phyloP scores from a whole-genome alignment of 2,797 vertebrate genomes.

The Tamandua tetradactyla region DNA sequence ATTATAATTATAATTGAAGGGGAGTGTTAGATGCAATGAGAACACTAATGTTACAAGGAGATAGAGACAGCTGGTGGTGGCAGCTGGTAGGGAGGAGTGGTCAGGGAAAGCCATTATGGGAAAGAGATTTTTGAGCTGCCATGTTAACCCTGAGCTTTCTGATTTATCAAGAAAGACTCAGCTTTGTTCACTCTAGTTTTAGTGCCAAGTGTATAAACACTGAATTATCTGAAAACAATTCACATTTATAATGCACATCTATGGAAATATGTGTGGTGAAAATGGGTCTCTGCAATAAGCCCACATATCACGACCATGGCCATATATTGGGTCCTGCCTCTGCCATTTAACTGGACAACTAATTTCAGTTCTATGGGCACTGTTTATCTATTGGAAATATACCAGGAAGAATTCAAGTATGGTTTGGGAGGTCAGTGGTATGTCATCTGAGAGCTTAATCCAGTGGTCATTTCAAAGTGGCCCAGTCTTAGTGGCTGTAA shows the following conservation, averaged over 20 bases:
- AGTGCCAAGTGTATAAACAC: neutral
- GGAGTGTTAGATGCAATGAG: neutral
- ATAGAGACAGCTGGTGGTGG: neutral
- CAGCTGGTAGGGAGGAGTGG: neutral
- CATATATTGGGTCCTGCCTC: accelerated
- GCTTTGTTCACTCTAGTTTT: neutral
- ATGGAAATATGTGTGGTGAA: neutral
- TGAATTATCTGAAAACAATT: neutral
- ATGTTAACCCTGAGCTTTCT: neutral
- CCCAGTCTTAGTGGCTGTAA: neutral
- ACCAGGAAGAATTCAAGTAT: neutral
- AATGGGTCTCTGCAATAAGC: accelerated
- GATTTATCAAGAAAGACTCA: neutral
- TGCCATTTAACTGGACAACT: neutral
- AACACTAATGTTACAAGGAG: neutral
- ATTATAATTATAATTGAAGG: neutral
- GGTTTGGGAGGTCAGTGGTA: neutral
- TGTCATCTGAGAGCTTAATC: neutral
- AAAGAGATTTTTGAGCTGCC: neutral
- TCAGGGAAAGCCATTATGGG: neutral
- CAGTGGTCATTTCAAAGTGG: neutral
- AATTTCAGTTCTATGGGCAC: neutral
- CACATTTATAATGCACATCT: accelerated
- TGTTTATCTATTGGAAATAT: neutral
- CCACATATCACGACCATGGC: accelerated